Evolutionary conservation across 1,140 invertebrate species (phyloP).

Genomic region (Drosophila tropicalis): DNA sequence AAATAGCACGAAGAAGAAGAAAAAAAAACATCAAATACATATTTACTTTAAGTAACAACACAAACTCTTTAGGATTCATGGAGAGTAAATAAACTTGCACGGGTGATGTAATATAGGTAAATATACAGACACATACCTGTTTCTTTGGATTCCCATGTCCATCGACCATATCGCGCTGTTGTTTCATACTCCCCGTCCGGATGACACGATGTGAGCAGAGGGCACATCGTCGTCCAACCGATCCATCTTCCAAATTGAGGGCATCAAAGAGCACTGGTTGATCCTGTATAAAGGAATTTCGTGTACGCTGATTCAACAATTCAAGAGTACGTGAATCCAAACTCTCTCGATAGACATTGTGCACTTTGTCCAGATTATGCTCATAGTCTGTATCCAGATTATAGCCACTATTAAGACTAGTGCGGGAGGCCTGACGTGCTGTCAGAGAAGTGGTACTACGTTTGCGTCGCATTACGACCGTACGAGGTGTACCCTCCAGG

Average conservation of each 20-base stretch:
- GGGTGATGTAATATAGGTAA: not conserved
- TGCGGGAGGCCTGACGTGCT: slow-evolving; percentile 42
- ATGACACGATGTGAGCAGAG: slow-evolving; percentile 34
- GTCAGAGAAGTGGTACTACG: slow-evolving; percentile 47
- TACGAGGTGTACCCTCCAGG: slow-evolving; percentile 44
- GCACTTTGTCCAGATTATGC: slow-evolving; percentile 71
- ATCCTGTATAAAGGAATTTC: slow-evolving; percentile 72
- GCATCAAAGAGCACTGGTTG: slow-evolving; percentile 63
- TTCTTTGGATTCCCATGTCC: slow-evolving; percentile 57
- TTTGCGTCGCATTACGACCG: slow-evolving; percentile 59
- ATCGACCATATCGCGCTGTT: slow-evolving; percentile 62
- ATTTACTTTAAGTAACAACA: slow-evolving; percentile 5
- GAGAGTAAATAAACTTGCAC: not conserved
- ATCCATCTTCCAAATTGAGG: slow-evolving; percentile 69
- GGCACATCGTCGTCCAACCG: slow-evolving; percentile 36
- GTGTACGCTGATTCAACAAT: slow-evolving; percentile 67
- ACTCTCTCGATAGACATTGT: slow-evolving; percentile 78
- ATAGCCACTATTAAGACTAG: slow-evolving; percentile 55
- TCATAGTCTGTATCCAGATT: slow-evolving; percentile 72
- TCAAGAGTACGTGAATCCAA: slow-evolving; percentile 77
- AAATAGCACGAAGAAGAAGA: not conserved
- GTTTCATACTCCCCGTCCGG: slow-evolving; percentile 55
- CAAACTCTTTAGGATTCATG: slow-evolving; percentile 17
- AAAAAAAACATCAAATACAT: not conserved
- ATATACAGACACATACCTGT: slow-evolving; percentile 48